These are phyloP conservation scores for Thymelicus acteon DNA, from an alignment of 2,888 invertebrate species.

Conservation along the genomic window DNA sequence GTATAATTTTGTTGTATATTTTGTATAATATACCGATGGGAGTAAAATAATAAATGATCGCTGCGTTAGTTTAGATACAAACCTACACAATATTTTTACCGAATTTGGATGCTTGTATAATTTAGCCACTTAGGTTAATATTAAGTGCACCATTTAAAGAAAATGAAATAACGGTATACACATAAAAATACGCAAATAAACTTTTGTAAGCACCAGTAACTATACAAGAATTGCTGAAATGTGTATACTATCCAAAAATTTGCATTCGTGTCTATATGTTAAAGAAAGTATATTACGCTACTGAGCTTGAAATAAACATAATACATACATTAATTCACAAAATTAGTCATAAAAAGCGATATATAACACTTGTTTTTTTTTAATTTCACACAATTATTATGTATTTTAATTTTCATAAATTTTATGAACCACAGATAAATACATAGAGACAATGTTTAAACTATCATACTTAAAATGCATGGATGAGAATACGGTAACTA, in stretches of 20 bases:
- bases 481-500: too few relatives aligned
- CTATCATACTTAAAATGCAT: too few relatives aligned
- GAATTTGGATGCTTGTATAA: too few relatives aligned
- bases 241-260: too few relatives aligned
- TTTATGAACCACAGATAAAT: not conserved
- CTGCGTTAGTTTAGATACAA: not conserved
- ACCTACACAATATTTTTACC: not conserved
- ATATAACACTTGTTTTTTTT: too few relatives aligned
- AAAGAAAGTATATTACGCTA: too few relatives aligned
- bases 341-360: too few relatives aligned
- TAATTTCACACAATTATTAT: too few relatives aligned
- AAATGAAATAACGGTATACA: not conserved
- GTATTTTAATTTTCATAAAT: not conserved
- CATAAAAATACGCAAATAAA: constrained; percentile 1
- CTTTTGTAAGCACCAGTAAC: constrained; percentile 11
- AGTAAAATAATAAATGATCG: not conserved
- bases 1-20: not conserved
- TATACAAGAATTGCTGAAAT: not conserved
- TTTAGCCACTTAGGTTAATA: not conserved
- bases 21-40: not conserved
- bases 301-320: too few relatives aligned
- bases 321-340: too few relatives aligned
- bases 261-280: too few relatives aligned
- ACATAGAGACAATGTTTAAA: too few relatives aligned
- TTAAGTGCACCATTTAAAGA: not conserved